Evolutionary conservation across 2,113 vertebrate genomes (phyloP), one percentile per base, ranked within the genome.

Genomic region (Arizona elegans): DNA sequence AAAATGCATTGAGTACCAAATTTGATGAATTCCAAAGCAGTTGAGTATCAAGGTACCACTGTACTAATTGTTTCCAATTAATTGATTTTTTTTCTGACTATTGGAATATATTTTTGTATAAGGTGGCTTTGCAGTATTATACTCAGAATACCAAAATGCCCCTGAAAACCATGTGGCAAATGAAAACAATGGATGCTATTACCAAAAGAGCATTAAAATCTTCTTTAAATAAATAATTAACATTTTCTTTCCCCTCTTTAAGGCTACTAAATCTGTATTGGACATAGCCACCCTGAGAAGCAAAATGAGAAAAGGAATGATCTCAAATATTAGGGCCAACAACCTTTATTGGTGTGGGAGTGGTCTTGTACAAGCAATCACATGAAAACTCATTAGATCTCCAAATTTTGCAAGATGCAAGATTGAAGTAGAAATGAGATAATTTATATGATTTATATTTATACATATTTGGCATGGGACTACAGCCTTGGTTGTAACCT

Each of bases 101-200:
- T 33, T 33, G 70, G 52, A 90, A 86, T 24, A n/a, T 12, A 90
- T 38, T 52, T 59, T 90, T 58, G 91, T 89, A 90, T 92, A 95
- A 91, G 53, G 90, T 96, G 94, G 94, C 90, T 96, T 85, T 90
- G 55, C 94, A 95, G 91, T 92, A 92, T 53, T 93, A 47, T 92
- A 23, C 52, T 92, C 70, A 53, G 86, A 87, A 89, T 92, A 94
- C 94, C 75, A 96, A 58, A 81, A 93, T 90, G 88, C 59, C 33
- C 95, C 90, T 93, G 94, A 94, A 95, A 95, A 91, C 70, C 94
- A 91, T 95, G 94, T 94, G 86, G 50, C 92, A 95, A 96, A 95
- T 94, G 47, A 0, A 0, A 94, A 96, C 8, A 58, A 70, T 85
- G 55, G n/a, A 62, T 21, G 21, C 23, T 50, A 86, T 93, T 90